phyloP scores from a whole-genome alignment of 30 jellyfish, hydroid and myxozoan species.

The Haliclystus octoradiatus region DNA sequence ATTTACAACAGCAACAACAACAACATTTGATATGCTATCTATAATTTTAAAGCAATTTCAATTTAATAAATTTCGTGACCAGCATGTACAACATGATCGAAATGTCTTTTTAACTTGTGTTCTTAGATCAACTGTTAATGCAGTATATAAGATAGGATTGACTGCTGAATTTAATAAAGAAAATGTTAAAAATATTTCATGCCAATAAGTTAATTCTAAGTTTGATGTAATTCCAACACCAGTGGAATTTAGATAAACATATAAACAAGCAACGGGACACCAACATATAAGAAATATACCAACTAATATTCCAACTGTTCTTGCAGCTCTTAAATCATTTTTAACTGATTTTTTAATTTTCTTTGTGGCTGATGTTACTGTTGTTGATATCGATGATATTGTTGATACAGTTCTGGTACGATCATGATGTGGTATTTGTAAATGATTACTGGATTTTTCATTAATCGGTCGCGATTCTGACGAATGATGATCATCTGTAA shows the following conservation, averaged over 20 bases:
- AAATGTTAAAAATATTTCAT: constrained; percentile 40
- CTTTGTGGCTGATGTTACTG: constrained; percentile 9
- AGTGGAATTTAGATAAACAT: constrained; percentile 44
- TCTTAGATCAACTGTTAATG: constrained; percentile 29
- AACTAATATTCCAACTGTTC: constrained; percentile 67
- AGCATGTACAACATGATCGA: background rate
- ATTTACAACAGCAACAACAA: too few relatives aligned
- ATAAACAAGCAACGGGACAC: constrained; percentile 66
- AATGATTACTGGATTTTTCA: background rate
- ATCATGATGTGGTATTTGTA: background rate
- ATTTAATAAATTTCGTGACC: background rate
- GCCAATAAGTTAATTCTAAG: constrained; percentile 23
- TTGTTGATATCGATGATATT: constrained; percentile 10
- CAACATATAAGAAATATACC: constrained; percentile 74
- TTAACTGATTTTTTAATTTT: constrained; percentile 15
- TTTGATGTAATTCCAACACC: constrained; percentile 18
- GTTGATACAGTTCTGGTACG: constrained; percentile 1
- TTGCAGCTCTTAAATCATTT: constrained; percentile 65
- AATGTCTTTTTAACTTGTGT: background rate
- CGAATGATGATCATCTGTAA: too few relatives aligned
- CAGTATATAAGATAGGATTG: constrained; percentile 53
- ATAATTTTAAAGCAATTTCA: too few relatives aligned
- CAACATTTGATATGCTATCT: too few relatives aligned
- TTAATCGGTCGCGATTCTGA: background rate
- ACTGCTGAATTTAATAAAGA: constrained; percentile 54